Conservation (phyloP, 2,888 invertebrate species). For the Pterobdella sp. region DNA sequence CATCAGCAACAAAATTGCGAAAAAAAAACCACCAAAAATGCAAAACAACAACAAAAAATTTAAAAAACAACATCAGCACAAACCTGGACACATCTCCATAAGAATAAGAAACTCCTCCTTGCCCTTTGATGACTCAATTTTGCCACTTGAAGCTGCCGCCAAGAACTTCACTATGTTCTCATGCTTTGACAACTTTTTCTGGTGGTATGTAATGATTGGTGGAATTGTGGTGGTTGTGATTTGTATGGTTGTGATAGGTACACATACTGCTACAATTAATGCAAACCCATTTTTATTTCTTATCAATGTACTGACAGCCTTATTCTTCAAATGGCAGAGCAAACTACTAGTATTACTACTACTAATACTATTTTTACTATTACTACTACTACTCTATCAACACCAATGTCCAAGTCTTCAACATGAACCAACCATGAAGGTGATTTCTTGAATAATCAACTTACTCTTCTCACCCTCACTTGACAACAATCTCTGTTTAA, state of each 20-base stretch:
- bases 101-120: slow-evolving; percentile 82
- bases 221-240: background rate
- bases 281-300: too few species aligned
- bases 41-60: too few species aligned
- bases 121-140: slow-evolving; percentile 68
- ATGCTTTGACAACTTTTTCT: slow-evolving; percentile 81
- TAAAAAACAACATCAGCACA: too few species aligned
- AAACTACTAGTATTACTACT: too few species aligned
- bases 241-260: background rate
- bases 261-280: background rate
- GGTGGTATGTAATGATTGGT: too few species aligned
- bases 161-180: slow-evolving; percentile 83
- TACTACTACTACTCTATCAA: background rate
- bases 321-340: too few species aligned
- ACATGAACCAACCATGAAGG: slow-evolving; percentile 44
- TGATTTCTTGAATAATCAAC: slow-evolving; percentile 52
- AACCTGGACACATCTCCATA: slow-evolving; percentile 83
- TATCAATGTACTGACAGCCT: too few species aligned
- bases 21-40: too few species aligned
- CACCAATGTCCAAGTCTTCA: background rate
- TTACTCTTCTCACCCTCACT: slow-evolving; percentile 52
- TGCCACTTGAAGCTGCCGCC: slow-evolving; percentile 72
- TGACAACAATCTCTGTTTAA: slow-evolving; percentile 51
- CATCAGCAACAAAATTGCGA: too few species aligned
- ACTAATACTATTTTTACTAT: too few species aligned